These are phyloP conservation scores for Pogona vitticeps DNA, from an alignment of 2,113 vertebrate species.

Conservation along the genomic window DNA sequence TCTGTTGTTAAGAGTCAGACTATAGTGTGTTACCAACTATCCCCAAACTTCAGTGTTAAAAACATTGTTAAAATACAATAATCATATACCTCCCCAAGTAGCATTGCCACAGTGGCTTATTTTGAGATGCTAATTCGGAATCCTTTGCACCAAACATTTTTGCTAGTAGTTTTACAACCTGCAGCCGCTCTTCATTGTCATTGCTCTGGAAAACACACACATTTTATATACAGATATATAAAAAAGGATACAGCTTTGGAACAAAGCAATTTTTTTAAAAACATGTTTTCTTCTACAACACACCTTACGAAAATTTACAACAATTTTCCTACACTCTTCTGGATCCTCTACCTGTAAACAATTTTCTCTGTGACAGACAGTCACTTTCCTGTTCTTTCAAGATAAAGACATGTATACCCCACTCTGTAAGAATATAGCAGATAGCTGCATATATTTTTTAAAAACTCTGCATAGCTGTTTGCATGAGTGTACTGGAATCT, in stretches of 20 bases:
- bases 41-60: too few species aligned
- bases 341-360: neutral
- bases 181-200: slow-evolving; percentile 97
- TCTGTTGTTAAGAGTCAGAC: neutral
- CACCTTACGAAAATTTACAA: neutral
- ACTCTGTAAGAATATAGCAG: neutral
- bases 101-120: slow-evolving; percentile 99
- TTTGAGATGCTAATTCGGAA: slow-evolving; percentile 95
- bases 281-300: neutral
- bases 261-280: neutral
- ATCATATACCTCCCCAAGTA: slow-evolving; percentile 92
- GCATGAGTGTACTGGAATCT: neutral
- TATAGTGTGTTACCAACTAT: too few species aligned
- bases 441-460: neutral
- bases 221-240: neutral
- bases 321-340: neutral
- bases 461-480: neutral
- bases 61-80: neutral
- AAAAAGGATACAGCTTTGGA: neutral
- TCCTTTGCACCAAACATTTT: slow-evolving; percentile 99
- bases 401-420: neutral
- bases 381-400: neutral
- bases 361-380: neutral
- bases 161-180: slow-evolving; percentile 96
- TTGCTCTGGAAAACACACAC: slow-evolving; percentile 86